Conservation (phyloP, 30 jellyfish, hydroid and myxozoan species). For the Aurelia sp. region DNA sequence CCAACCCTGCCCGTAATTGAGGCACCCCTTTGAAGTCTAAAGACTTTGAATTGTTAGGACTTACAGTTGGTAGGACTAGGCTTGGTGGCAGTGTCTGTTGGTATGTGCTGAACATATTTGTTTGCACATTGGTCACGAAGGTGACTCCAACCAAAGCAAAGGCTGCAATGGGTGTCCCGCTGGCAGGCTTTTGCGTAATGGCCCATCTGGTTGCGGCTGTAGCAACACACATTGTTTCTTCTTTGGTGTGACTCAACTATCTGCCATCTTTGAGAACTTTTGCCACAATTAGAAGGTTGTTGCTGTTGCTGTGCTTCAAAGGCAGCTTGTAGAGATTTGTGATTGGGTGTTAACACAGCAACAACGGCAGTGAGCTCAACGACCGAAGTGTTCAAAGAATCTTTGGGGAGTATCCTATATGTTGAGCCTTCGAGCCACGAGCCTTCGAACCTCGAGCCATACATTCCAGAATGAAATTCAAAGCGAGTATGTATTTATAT, state of each 20-base stretch:
- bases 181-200: constrained; percentile 14
- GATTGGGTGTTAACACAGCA: not conserved
- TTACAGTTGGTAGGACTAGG: not conserved
- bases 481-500: no score
- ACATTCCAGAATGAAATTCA: no score
- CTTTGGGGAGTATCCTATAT: no score
- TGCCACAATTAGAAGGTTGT: not conserved
- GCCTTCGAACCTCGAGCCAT: no score
- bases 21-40: constrained; percentile 65
- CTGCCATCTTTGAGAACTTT: not conserved
- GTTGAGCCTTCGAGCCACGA: no score
- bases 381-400: not conserved
- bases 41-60: constrained; percentile 13
- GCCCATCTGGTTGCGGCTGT: constrained; percentile 50
- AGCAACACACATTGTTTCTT: not conserved
- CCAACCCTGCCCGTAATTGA: constrained; percentile 51
- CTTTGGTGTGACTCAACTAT: not conserved
- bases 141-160: constrained; percentile 59
- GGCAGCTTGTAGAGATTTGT: not conserved
- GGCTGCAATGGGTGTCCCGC: constrained; percentile 26
- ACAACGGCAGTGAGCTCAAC: constrained; percentile 16
- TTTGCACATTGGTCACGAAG: constrained; percentile 12
- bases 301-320: not conserved
- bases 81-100: not conserved
- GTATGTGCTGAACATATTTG: not conserved